Evolutionary conservation across 2,797 vertebrate species (phyloP).

Genomic region (Rhabdomys pumilio): DNA sequence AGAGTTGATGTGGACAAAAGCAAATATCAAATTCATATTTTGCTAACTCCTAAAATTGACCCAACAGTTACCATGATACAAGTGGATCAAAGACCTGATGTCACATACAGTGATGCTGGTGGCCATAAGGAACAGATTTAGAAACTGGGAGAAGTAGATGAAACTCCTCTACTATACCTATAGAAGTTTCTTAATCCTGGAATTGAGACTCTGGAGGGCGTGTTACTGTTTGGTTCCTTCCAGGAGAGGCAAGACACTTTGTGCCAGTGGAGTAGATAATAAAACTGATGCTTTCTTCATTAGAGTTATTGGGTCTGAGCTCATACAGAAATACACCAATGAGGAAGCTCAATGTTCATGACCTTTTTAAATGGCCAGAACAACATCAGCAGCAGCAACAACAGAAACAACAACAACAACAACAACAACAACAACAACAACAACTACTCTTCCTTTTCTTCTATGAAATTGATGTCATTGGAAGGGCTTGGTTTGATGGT

Average conservation of each 20-base stretch:
- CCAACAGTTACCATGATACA: slow-evolving; percentile 99
- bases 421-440: background rate
- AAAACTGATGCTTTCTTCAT: background rate
- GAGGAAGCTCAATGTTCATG: background rate
- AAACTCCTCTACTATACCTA: slow-evolving; percentile 97
- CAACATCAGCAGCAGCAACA: background rate
- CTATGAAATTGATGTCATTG: background rate
- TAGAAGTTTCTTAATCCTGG: slow-evolving; percentile 98
- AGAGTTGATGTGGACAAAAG: slow-evolving; percentile 98
- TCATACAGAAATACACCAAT: background rate
- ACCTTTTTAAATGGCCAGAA: background rate
- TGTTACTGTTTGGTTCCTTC: slow-evolving; percentile 96
- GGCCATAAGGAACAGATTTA: slow-evolving; percentile 99
- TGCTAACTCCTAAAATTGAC: slow-evolving; percentile 98
- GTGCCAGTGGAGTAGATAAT: slow-evolving; percentile 81
- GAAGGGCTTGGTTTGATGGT: slow-evolving; percentile 97
- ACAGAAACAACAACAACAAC: background rate
- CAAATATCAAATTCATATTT: slow-evolving; percentile 99
- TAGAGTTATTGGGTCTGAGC: background rate
- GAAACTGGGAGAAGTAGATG: slow-evolving; percentile 97
- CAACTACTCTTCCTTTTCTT: background rate
- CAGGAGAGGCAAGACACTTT: slow-evolving; percentile 88
- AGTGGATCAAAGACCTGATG: slow-evolving; percentile 98
- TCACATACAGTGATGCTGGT: slow-evolving; percentile 97
- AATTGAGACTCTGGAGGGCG: slow-evolving; percentile 97